Evolutionary conservation across 2,113 vertebrate species (phyloP).

Genomic region (Mormoops blainvillei): DNA sequence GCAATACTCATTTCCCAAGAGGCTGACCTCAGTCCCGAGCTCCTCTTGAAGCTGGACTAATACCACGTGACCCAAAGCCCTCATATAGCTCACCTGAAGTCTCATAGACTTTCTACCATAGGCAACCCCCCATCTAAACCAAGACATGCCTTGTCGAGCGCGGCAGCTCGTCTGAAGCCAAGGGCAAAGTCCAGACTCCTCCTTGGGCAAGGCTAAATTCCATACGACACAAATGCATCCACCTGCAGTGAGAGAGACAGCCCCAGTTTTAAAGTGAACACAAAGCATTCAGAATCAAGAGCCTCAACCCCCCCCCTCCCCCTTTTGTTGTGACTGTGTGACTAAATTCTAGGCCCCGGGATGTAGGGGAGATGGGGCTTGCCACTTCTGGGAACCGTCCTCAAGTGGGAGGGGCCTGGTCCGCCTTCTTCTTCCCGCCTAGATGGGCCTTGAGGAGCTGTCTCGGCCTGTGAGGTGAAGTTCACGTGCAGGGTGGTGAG

Average conservation of each 20-base stretch:
- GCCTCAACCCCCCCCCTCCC: too few species aligned
- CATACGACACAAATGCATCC: neutral
- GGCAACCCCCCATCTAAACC: neutral
- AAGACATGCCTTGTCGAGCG: neutral
- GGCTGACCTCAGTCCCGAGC: neutral
- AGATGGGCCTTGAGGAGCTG: neutral
- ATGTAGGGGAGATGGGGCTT: neutral
- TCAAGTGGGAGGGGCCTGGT: neutral
- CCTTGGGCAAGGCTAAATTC: neutral
- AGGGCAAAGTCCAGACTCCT: neutral
- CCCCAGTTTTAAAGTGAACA: neutral
- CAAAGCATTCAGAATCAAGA: too few species aligned
- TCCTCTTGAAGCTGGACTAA: neutral
- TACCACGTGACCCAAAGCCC: neutral
- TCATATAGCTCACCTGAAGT: neutral
- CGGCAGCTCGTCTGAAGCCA: neutral
- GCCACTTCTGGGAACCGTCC: neutral
- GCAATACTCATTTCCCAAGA: neutral
- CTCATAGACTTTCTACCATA: neutral
- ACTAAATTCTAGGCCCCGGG: neutral
- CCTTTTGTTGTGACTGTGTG: neutral
- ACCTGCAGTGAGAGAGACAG: neutral
- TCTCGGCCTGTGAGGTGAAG: neutral
- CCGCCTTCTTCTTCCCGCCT: neutral
- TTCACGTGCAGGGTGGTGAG: neutral